Base-by-base conservation (phyloP, 2,888 invertebrate species). In the Monochamus alternatus region DNA sequence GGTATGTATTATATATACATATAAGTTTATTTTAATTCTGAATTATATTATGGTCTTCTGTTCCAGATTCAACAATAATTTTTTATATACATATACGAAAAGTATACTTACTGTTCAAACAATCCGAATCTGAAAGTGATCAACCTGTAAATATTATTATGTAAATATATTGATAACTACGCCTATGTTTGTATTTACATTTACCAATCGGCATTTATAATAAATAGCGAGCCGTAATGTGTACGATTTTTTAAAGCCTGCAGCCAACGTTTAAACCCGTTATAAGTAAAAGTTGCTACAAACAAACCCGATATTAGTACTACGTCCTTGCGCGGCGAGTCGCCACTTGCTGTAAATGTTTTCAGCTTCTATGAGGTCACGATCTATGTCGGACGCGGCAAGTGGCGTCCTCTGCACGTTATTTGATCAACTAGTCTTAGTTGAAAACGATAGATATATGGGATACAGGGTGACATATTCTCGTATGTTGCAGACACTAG, bases 251-350 rank as follows among this genome's bases (percentile, higher is more conserved):
- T 55, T 14, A 55, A 14, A n/a, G 22, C 55, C 55, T n/a, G 55
- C 55, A 22, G 14, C 55, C 43, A 10, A 51, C 30, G 30, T 30
- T 5, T 9, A 30, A 22, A 65, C 51, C 51, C 66, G 66, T 32
- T 55, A 66, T 66, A 66, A 66, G 66, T 66, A 66, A 66, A 66
- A 66, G 66, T 66, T 52, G 66, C 44, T 52, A 38, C 8, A 65
- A 44, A 22, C 47, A 31, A 30, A 65, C 32, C 3, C 9, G n/a
- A 10, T 38, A 9, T 5, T 3, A n/a, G 31, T 66, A 32, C 66
- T 8, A n/a, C 7, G 31, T 62, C 60, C 43, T 60, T 62, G 60
- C 69, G 60, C 47, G 14, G n/a, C 31, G 69, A 31, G 69, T 9
- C 69, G 69, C 69, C 69, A 69, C 69, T 47, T 69, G 8, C 60